phyloP scores from a whole-genome alignment of 2,113 vertebrate genomes.

The Stegastes partitus region DNA sequence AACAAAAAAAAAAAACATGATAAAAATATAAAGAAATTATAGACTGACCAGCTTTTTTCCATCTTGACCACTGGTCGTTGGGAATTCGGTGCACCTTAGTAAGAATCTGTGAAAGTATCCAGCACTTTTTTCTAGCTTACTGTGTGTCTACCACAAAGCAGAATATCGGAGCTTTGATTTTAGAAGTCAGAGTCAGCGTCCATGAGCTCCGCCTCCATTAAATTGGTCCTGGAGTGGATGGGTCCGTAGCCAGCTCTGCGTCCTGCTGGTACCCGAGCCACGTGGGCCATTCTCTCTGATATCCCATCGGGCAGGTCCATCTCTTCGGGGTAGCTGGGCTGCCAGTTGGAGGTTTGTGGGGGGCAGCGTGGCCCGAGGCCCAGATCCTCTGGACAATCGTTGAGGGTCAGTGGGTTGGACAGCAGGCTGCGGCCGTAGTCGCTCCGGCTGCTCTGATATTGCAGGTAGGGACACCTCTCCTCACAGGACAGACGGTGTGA shows the following conservation, averaged over 20 bases:
- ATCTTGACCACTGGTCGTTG: slow-evolving; percentile 7
- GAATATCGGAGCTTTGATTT: slow-evolving; percentile 15
- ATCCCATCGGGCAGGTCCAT: slow-evolving; percentile 36
- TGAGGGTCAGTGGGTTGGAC: slow-evolving; percentile 83
- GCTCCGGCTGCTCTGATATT: slow-evolving; percentile 54
- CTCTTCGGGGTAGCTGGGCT: slow-evolving; percentile 51
- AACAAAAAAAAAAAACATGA: too few species aligned
- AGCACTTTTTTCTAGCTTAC: slow-evolving; percentile 77
- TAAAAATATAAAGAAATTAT: not conserved
- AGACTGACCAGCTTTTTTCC: slow-evolving; percentile 41
- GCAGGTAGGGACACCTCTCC: slow-evolving; percentile 63
- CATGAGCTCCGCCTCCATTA: slow-evolving; percentile 94
- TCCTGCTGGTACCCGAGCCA: slow-evolving; percentile 81
- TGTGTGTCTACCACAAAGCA: slow-evolving; percentile 41
- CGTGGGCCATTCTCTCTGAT: slow-evolving; percentile 60
- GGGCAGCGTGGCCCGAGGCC: slow-evolving; percentile 51
- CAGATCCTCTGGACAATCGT: slow-evolving; percentile 71
- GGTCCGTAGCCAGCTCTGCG: slow-evolving; percentile 84
- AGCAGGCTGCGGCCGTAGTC: slow-evolving; percentile 72
- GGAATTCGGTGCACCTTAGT: slow-evolving; percentile 48
- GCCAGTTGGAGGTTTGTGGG: slow-evolving; percentile 61
- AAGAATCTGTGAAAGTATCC: slow-evolving; percentile 79
- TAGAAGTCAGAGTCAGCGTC: slow-evolving; percentile 94
- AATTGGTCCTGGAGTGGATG: slow-evolving; percentile 93
- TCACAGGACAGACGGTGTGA: slow-evolving; percentile 64